Percentiles rank a stretch among this genome's conserved stretches.
These are phyloP conservation scores for Mythimna pallens DNA, from an alignment of 2,888 invertebrate genomes.

Conservation along the genomic window DNA sequence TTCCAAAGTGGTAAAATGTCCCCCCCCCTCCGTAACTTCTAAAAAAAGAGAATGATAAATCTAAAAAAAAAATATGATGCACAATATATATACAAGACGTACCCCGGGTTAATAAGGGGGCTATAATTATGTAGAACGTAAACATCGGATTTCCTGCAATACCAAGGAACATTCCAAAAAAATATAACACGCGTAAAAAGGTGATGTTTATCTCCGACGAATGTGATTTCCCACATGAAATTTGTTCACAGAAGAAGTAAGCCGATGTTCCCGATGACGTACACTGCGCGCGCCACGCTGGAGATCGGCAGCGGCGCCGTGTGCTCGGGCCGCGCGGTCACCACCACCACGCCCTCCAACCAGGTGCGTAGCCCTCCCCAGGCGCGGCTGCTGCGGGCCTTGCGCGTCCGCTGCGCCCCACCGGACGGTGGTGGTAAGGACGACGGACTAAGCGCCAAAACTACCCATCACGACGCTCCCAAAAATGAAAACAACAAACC, in stretches of 20 bases:
- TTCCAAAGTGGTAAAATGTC: too few species aligned
- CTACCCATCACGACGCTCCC: not conserved
- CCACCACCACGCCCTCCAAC: constrained; percentile 89
- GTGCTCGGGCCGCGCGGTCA: constrained; percentile 89
- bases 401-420: constrained; percentile 44
- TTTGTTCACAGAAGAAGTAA: constrained; percentile 85
- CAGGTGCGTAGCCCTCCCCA: constrained; percentile 84
- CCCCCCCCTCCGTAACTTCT: too few species aligned
- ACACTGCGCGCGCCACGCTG: constrained; percentile 89
- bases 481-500: constrained; percentile 56
- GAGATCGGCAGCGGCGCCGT: constrained; percentile 89
- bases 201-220: not conserved
- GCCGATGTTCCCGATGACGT: constrained; percentile 87
- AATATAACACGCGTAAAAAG: not conserved
- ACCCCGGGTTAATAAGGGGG: too few species aligned
- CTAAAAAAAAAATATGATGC: too few species aligned
- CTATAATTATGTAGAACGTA: too few species aligned
- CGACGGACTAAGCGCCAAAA: not conserved
- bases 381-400: constrained; percentile 13
- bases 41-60: too few species aligned
- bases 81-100: too few species aligned
- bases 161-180: too few species aligned
- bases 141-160: too few species aligned
- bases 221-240: constrained; percentile 42
- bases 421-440: constrained; percentile 64